Conservation (phyloP, 2,113 vertebrate species). For the Origma solitaria region DNA sequence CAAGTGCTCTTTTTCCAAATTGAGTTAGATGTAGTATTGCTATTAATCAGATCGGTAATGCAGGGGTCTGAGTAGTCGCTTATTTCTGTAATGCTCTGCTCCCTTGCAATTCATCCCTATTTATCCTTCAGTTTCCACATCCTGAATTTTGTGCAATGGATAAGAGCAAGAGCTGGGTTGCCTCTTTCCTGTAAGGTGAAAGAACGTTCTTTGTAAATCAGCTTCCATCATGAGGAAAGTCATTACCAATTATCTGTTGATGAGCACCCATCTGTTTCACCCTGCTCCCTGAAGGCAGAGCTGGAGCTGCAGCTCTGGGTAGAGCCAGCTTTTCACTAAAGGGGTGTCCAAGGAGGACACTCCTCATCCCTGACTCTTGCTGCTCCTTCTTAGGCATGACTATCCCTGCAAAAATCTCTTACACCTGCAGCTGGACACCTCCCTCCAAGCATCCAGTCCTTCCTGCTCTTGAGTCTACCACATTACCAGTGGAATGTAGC, state of each 20-base stretch:
- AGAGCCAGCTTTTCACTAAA: neutral
- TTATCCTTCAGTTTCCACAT: neutral
- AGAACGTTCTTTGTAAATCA: neutral
- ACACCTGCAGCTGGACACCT: neutral
- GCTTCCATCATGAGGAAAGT: neutral
- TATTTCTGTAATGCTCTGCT: neutral
- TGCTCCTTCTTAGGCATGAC: neutral
- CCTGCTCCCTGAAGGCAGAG: neutral
- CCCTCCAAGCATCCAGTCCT: neutral
- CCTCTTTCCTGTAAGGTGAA: neutral
- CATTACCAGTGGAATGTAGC: neutral
- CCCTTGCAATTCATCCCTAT: neutral
- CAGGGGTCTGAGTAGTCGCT: neutral
- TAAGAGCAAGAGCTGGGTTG: neutral
- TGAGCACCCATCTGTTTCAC: neutral
- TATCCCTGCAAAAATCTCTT: neutral
- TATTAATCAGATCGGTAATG: conserved; percentile 63
- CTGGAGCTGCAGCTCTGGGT: neutral
- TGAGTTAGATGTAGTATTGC: conserved; percentile 63
- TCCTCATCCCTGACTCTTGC: neutral
- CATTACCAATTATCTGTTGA: neutral
- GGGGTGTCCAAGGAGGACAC: neutral
- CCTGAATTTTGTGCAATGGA: neutral
- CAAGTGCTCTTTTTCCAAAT: conserved; percentile 67
- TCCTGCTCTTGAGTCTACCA: neutral